Evolutionary conservation across 2,797 vertebrate genomes (phyloP).

Genomic region (Arrhamphus sclerolepis): DNA sequence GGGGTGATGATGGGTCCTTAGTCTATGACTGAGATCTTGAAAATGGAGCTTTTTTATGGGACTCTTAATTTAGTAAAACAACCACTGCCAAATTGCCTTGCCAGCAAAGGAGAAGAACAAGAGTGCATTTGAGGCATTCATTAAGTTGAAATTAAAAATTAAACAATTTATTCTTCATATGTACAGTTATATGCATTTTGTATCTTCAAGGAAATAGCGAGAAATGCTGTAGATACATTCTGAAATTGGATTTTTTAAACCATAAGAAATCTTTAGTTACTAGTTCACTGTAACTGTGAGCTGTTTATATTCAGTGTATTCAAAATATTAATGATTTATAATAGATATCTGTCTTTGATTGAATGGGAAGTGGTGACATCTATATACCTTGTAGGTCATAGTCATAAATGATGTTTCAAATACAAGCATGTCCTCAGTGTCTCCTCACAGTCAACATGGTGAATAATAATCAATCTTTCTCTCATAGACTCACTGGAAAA

Average conservation of each 20-base stretch:
- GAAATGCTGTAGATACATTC: background rate
- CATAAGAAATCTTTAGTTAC: constrained; percentile 31
- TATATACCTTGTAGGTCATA: constrained; percentile 70
- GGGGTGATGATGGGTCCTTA: constrained; percentile 61
- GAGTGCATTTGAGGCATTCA: constrained; percentile 41
- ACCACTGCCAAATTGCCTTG: constrained; percentile 51
- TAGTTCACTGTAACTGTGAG: constrained; percentile 11
- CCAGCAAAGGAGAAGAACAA: constrained; percentile 55
- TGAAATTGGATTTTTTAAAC: constrained; percentile 3
- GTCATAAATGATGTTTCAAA: constrained; percentile 68
- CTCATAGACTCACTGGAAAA: constrained; percentile 53
- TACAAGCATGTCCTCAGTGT: constrained; percentile 56
- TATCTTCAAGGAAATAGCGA: too few relatives aligned
- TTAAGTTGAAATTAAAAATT: constrained; percentile 43
- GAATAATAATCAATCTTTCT: constrained; percentile 71
- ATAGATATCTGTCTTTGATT: constrained; percentile 63
- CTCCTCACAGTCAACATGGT: constrained; percentile 50
- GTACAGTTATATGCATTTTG: background rate
- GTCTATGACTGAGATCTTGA: constrained; percentile 67
- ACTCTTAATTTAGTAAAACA: constrained; percentile 75
- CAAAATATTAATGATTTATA: constrained; percentile 60
- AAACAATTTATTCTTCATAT: constrained; percentile 17
- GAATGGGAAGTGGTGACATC: constrained; percentile 65
- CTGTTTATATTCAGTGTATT: constrained; percentile 26
- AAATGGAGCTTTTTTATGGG: constrained; percentile 70